phyloP scores from a whole-genome alignment of 2,113 vertebrate genomes.

The Nicator chloris region DNA sequence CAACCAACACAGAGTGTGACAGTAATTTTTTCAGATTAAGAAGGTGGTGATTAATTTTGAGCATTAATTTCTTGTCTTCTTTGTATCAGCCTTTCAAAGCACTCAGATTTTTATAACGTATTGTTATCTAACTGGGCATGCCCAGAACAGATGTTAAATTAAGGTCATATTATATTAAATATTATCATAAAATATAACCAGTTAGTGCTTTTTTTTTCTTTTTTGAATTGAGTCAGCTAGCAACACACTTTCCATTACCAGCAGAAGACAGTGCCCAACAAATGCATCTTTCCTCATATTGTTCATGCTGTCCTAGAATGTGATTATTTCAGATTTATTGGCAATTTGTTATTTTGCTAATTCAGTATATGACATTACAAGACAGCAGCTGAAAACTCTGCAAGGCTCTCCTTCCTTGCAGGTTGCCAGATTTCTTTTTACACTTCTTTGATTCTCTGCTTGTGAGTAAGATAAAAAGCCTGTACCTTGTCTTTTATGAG shows the following conservation, averaged over 20 bases:
- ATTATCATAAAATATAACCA: not conserved
- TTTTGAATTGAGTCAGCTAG: not conserved
- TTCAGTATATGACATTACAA: not conserved
- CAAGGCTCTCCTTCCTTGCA: not conserved
- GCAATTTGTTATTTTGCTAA: conserved; percentile 1
- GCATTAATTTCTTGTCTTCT: not conserved
- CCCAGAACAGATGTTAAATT: not conserved
- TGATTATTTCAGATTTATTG: not conserved
- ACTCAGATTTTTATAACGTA: not conserved
- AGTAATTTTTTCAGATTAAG: not conserved
- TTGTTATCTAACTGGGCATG: not conserved
- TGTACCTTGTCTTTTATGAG: not conserved
- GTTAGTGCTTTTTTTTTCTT: not conserved
- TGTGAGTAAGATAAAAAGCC: not conserved
- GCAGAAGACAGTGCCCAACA: not conserved
- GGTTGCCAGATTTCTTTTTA: not conserved
- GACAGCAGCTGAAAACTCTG: not conserved
- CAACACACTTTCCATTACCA: not conserved
- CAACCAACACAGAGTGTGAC: not conserved
- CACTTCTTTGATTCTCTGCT: not conserved
- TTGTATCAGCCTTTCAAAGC: not conserved
- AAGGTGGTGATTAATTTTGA: not conserved
- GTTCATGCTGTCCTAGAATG: not conserved
- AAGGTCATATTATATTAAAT: not conserved
- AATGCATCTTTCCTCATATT: not conserved